A percentile compares a stretch with the other conserved stretches of the same genome.
These are phyloP conservation scores for Balearica regulorum DNA, from an alignment of 2,797 vertebrate species.

Conservation along the genomic window DNA sequence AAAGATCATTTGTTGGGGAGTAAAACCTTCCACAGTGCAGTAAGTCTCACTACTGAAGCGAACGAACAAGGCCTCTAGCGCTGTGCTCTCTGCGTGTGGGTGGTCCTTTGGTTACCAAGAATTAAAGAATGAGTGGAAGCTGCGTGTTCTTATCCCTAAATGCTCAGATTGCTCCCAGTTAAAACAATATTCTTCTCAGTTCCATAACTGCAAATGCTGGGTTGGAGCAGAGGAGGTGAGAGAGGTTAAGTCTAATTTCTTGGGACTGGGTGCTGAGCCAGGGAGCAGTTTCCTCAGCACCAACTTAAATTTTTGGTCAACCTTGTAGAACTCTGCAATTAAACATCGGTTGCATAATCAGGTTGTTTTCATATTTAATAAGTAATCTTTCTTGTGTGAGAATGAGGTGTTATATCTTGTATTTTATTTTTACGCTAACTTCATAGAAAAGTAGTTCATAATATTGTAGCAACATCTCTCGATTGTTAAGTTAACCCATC, in stretches of 20 bases:
- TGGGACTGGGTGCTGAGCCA: background rate
- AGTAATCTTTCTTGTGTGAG: background rate
- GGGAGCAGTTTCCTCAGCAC: background rate
- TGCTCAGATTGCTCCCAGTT: background rate
- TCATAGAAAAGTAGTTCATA: background rate
- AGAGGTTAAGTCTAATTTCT: background rate
- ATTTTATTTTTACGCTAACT: background rate
- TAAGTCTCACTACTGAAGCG: background rate
- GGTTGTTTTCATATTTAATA: background rate
- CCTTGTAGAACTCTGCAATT: background rate
- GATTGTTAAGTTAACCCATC: background rate
- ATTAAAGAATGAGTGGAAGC: background rate
- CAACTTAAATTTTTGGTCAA: background rate
- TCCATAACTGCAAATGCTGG: background rate
- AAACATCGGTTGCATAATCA: background rate
- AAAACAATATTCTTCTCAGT: background rate
- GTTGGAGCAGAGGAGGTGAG: background rate
- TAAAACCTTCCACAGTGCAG: background rate
- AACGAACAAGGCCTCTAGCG: background rate
- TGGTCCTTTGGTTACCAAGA: background rate
- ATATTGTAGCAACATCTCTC: background rate
- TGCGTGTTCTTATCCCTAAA: background rate
- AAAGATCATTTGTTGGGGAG: background rate
- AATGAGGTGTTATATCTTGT: background rate
- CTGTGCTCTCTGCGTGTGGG: background rate